Percentiles rank a stretch among this genome's conserved stretches.
These are phyloP conservation scores for Corynorhinus townsendii DNA, from an alignment of 2,113 vertebrate genomes.

Conservation along the genomic window DNA sequence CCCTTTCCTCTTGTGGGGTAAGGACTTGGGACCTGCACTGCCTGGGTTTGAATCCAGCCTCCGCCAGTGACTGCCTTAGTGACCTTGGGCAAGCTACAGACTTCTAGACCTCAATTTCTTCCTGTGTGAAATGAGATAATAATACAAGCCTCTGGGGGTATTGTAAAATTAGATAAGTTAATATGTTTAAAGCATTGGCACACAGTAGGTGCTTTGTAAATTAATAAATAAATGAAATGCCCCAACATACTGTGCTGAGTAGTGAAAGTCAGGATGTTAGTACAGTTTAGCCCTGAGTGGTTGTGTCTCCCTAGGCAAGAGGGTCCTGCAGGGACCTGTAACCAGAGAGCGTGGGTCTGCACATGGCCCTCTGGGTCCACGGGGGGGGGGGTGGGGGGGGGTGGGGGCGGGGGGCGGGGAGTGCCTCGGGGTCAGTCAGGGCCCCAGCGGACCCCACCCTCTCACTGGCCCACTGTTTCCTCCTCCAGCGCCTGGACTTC, in stretches of 20 bases:
- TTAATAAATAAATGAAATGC: neutral
- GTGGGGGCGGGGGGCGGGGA: rapidly evolving
- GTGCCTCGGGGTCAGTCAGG: neutral
- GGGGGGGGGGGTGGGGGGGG: too few species aligned
- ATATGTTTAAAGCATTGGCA: neutral
- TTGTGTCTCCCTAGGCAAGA: neutral
- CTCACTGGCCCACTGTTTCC: neutral
- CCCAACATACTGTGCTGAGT: neutral
- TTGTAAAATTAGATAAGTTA: neutral
- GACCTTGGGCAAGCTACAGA: neutral
- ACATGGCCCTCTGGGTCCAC: neutral
- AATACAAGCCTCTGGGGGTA: neutral
- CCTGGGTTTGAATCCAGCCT: neutral
- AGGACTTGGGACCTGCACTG: too few species aligned
- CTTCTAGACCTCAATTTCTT: neutral
- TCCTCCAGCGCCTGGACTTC: conserved; percentile 89
- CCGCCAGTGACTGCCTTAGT: neutral
- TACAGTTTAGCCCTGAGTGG: neutral
- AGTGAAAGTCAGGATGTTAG: neutral
- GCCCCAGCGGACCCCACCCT: neutral
- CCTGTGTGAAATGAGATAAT: neutral
- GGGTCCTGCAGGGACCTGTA: neutral
- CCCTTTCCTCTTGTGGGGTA: neutral
- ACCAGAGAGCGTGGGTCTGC: neutral
- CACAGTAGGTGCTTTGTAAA: neutral